Evolutionary conservation across 2,888 invertebrate genomes (phyloP), one percentile per base, ranked within the genome.

Genomic region (Parthenolecanium corni): DNA sequence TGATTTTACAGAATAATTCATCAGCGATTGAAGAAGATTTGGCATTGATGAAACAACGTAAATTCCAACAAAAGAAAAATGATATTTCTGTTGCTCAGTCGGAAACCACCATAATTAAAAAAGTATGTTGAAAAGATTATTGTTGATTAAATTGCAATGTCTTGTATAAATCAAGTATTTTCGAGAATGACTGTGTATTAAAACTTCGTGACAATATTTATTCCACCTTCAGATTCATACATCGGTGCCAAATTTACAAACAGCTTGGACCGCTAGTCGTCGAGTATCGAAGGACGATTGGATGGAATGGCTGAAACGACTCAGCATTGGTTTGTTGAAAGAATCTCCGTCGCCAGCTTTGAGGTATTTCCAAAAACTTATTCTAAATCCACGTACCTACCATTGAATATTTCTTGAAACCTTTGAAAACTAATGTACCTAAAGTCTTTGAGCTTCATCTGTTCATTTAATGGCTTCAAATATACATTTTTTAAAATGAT

Each of bases 211-310:
- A n/a, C n/a, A n/a, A n/a, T n/a, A n/a, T n/a, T n/a, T n/a, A n/a
- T n/a, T n/a, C 66, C 51, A 53, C 62, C 72, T 72, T 65, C 71
- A 78, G 71, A 75, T 92, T 62, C 86, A 85, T 70, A 89, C 93
- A 12, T 87, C 86, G 36, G 85, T 88, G 4, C 81, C 83, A 23
- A 90, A 89, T 72, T 76, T 96, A 49, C 89, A 92, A 72, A 80
- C 87, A 69, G 89, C 91, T 0, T 92, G 94, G 89, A 87, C 89
- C n/a, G 89, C 91, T 1, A 87, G 87, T 25, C 80, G 92, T 61
- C 80, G 93, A 65, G 93, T 95, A 0, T 94, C 94, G 1, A 94
- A 94, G 73, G 97, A 98, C 70, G 98, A 98, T 75, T 98, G 98
- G 98, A 78, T 95, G 52, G 96, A 97, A 73, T 98, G 97, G 98